Percentiles rank a stretch among this genome's conserved stretches.
phyloP scores from a whole-genome alignment of 2,888 invertebrate species.

The Apodemia duryi region DNA sequence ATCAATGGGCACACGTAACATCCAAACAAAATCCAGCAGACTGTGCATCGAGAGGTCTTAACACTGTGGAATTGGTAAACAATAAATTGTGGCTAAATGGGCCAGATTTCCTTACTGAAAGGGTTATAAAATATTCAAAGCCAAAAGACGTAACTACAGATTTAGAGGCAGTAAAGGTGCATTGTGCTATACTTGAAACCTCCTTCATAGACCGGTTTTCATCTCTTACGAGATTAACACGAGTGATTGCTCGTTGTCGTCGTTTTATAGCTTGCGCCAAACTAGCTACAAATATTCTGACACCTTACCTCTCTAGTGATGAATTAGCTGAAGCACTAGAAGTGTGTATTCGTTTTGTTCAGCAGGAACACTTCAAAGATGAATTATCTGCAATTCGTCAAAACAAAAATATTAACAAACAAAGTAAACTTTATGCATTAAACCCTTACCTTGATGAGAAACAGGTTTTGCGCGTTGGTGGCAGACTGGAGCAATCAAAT shows the following conservation, averaged over 20 bases:
- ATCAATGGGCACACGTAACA: constrained; percentile 24
- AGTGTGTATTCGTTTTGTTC: background rate
- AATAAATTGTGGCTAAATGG: too few species aligned
- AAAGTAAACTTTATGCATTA: background rate
- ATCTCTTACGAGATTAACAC: background rate
- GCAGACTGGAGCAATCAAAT: background rate
- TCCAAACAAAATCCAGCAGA: constrained; percentile 35
- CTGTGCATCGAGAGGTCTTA: constrained; percentile 9
- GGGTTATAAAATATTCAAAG: too few species aligned
- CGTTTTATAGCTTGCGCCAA: background rate
- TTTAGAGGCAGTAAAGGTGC: too few species aligned
- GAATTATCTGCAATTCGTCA: background rate
- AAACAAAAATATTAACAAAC: background rate
- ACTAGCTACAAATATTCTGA: background rate
- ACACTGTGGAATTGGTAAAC: too few species aligned
- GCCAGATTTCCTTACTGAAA: too few species aligned
- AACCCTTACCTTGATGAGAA: background rate
- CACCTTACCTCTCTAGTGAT: background rate
- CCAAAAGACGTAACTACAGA: too few species aligned
- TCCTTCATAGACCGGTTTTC: background rate
- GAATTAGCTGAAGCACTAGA: background rate
- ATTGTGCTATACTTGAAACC: background rate
- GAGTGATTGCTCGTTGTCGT: background rate
- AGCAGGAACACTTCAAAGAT: background rate
- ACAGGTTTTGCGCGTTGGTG: background rate